Percentiles rank a stretch among this genome's conserved stretches.
Conservation (phyloP, 2,797 vertebrate species). For the Aplochiton taeniatus region DNA sequence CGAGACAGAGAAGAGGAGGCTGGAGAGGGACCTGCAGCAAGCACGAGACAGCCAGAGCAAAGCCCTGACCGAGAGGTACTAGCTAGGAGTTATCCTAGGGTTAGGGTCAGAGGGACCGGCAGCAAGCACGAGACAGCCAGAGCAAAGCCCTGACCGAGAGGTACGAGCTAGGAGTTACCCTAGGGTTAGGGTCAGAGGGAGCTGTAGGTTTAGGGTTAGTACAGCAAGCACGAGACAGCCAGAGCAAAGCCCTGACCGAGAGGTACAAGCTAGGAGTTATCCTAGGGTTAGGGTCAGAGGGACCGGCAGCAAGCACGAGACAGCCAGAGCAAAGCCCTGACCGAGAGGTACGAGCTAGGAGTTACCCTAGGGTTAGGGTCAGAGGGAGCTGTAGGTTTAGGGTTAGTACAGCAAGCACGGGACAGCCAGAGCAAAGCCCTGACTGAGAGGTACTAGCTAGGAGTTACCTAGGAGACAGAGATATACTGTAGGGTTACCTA, state of each 20-base stretch:
- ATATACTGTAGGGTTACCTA: too few relatives aligned
- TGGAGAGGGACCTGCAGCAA: slow-evolving; percentile 91
- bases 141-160: slow-evolving; percentile 77
- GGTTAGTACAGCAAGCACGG: slow-evolving; percentile 86
- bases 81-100: too few relatives aligned
- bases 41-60: slow-evolving; percentile 96
- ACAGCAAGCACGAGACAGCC: slow-evolving; percentile 89
- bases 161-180: too few relatives aligned
- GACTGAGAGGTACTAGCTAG: neutral
- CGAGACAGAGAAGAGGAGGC: slow-evolving; percentile 84
- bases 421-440: slow-evolving; percentile 96
- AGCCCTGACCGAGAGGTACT: slow-evolving; percentile 70
- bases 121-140: too few relatives aligned
- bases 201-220: too few relatives aligned
- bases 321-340: slow-evolving; percentile 93
- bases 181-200: too few relatives aligned
- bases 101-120: too few relatives aligned
- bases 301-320: slow-evolving; percentile 90
- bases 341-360: neutral
- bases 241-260: slow-evolving; percentile 88
- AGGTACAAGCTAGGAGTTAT: neutral
- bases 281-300: too few relatives aligned
- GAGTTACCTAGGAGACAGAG: too few relatives aligned
- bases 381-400: too few relatives aligned
- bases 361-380: neutral